phyloP scores from a whole-genome alignment of 37 sponge, comb jelly and placozoan species.

The Eunapius fragilis region DNA sequence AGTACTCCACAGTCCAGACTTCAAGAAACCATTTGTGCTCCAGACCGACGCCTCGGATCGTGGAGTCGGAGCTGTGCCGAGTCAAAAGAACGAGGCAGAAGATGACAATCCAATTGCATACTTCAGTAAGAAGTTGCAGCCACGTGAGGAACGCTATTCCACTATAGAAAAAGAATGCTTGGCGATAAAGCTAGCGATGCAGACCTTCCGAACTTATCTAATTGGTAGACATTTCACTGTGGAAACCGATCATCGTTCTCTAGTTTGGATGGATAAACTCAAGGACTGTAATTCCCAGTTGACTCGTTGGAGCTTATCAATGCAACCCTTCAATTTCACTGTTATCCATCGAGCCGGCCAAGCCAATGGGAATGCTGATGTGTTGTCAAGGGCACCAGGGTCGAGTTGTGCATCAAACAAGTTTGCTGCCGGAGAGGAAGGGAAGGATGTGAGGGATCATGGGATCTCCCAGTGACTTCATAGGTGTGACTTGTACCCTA shows the following conservation, averaged over 20 bases:
- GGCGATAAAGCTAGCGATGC: slow-evolving; percentile 22
- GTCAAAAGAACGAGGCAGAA: slow-evolving; percentile 28
- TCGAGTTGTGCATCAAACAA: no score
- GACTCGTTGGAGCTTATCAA: no score
- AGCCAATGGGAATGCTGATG: no score
- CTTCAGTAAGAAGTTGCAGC: slow-evolving; percentile 39
- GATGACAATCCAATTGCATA: slow-evolving; percentile 50
- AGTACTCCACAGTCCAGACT: slow-evolving; percentile 49
- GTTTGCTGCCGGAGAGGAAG: no score
- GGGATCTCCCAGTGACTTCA: no score
- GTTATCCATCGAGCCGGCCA: no score
- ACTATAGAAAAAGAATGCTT: slow-evolving; percentile 59
- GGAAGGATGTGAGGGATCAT: no score
- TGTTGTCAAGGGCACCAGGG: no score
- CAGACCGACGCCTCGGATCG: slow-evolving; percentile 59
- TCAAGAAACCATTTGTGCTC: slow-evolving; percentile 24
- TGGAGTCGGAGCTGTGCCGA: slow-evolving; percentile 61
- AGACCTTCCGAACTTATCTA: slow-evolving; percentile 52
- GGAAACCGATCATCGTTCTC: slow-evolving; percentile 52
- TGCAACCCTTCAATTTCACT: no score
- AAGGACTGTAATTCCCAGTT: no score
- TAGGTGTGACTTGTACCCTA: no score
- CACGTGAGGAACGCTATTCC: slow-evolving; percentile 44
- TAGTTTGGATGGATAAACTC: slow-evolving; percentile 28
- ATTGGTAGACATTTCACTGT: slow-evolving; percentile 30